Evolutionary conservation across 2,888 invertebrate genomes (phyloP), one percentile per base, ranked within the genome.

Genomic region (Microctonus hyperodae): DNA sequence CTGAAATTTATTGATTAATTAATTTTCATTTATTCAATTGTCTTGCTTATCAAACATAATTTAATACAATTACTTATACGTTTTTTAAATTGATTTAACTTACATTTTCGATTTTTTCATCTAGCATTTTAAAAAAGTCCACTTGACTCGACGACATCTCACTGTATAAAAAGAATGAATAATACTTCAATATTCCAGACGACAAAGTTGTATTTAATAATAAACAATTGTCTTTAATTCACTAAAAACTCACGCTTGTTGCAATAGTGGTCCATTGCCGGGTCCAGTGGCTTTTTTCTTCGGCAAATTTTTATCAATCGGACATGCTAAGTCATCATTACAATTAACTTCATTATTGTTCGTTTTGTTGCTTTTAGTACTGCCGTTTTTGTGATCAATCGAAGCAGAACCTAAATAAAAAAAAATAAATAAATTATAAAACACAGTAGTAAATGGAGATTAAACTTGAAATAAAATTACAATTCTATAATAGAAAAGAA

Each of bases 121-220:
- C 96, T 76, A 96, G 87, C 93, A 95, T 94, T 84, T 90, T 92
- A 87, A 96, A 96, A 87, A 96, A 96, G 82, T 96, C 94, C 81
- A 93, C 89, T 85, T 96, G 96, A 83, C 96, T 96, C 72, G 90
- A 89, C 69, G 95, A 95, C 83, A 94, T 90, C 87, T 94, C 94
- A 83, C 95, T 95, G 89, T 60, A 90, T 90, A 74, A 31, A 56
- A 22, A 53, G 58, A 67, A 59, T 65, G 7, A 40, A 48, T 50
- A 16, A 28, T 20, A 37, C 59, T 25, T n/a, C n/a, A n/a, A n/a
- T n/a, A n/a, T n/a, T n/a, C n/a, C n/a, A n/a, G n/a, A n/a, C n/a
- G n/a, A n/a, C n/a, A n/a, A n/a, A n/a, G n/a, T n/a, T n/a, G n/a
- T n/a, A n/a, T n/a, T n/a, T n/a, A n/a, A n/a, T n/a, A n/a, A n/a